A percentile compares a stretch with the other conserved stretches of the same genome.
Conservation (phyloP, 2,888 invertebrate genomes). For the Andrena bucephala region DNA sequence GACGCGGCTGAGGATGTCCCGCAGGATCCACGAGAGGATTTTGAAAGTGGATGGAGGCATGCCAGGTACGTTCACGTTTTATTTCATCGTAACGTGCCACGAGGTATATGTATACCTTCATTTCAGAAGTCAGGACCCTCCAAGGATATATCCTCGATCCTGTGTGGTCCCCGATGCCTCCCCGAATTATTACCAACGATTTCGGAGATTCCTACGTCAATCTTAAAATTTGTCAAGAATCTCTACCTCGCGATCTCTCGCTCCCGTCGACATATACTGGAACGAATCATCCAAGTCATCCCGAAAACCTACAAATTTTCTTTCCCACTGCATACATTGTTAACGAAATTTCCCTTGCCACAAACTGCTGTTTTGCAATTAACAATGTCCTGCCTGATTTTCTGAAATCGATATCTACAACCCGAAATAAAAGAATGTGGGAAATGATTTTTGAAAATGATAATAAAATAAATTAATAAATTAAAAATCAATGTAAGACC, state of each 20-base stretch:
- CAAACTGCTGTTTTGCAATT: too few relatives aligned
- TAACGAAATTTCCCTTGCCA: too few relatives aligned
- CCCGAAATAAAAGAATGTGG: background rate
- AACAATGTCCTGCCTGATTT: too few relatives aligned
- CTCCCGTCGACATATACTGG: conserved; percentile 30
- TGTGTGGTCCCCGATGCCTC: conserved; percentile 72
- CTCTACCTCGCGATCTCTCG: conserved; percentile 20
- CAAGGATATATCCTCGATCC: conserved; percentile 66
- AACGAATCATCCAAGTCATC: conserved; percentile 1
- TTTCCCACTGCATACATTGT: background rate
- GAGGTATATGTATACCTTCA: conserved; percentile 68
- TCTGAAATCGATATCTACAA: too few relatives aligned
- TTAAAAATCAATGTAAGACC: background rate
- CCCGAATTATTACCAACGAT: conserved; percentile 72
- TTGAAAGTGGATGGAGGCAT: conserved; percentile 67
- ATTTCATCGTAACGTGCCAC: conserved; percentile 77
- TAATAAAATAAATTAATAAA: too few relatives aligned
- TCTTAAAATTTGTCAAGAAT: conserved; percentile 70
- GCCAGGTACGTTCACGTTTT: conserved; percentile 72
- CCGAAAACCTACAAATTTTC: background rate
- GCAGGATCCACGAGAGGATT: conserved; percentile 60
- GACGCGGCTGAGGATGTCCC: conserved; percentile 65
- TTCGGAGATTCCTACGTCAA: conserved; percentile 68
- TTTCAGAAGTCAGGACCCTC: conserved; percentile 67
- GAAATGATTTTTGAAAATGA: background rate